Evolutionary conservation across 2,888 invertebrate species (phyloP).

Genomic region (Pseudolycoriella hygida): DNA sequence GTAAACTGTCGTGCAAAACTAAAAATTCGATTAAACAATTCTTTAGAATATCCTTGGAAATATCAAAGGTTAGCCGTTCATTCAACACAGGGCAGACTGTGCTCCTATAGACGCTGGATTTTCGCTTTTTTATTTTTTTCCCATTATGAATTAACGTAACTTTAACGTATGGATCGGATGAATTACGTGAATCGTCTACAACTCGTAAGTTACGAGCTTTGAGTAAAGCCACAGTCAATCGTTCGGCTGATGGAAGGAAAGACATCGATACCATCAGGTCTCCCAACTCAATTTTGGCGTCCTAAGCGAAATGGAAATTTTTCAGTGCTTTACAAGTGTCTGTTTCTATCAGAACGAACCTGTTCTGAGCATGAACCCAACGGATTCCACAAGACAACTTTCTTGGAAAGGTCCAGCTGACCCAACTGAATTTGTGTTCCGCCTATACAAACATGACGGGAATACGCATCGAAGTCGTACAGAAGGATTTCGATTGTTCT

Average conservation of each 20-base stretch:
- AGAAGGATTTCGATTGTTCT: constrained; percentile 41
- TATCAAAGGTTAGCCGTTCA: constrained; percentile 84
- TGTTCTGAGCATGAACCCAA: constrained; percentile 34
- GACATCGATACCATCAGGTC: constrained; percentile 84
- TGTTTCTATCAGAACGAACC: constrained; percentile 21
- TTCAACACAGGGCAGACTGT: constrained; percentile 82
- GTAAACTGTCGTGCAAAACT: constrained; percentile 40
- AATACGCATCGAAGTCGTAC: constrained; percentile 46
- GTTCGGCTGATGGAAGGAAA: constrained; percentile 78
- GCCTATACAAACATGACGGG: constrained; percentile 44
- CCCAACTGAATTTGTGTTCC: constrained; percentile 37
- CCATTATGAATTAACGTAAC: constrained; percentile 74
- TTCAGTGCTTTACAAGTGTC: background rate
- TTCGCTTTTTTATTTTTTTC: constrained; percentile 82
- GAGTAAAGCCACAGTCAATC: constrained; percentile 76
- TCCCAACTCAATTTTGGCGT: constrained; percentile 61
- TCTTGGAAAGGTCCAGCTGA: constrained; percentile 36
- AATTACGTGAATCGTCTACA: constrained; percentile 80
- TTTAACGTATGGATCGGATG: constrained; percentile 91
- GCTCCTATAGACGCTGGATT: constrained; percentile 76
- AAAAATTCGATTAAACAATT: constrained; percentile 37
- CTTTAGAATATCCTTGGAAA: constrained; percentile 45
- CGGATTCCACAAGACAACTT: constrained; percentile 37
- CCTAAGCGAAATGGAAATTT: constrained; percentile 14
- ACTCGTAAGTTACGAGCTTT: constrained; percentile 83